phyloP scores from a whole-genome alignment of 2,888 invertebrate species.

The Drosophila mulleri region DNA sequence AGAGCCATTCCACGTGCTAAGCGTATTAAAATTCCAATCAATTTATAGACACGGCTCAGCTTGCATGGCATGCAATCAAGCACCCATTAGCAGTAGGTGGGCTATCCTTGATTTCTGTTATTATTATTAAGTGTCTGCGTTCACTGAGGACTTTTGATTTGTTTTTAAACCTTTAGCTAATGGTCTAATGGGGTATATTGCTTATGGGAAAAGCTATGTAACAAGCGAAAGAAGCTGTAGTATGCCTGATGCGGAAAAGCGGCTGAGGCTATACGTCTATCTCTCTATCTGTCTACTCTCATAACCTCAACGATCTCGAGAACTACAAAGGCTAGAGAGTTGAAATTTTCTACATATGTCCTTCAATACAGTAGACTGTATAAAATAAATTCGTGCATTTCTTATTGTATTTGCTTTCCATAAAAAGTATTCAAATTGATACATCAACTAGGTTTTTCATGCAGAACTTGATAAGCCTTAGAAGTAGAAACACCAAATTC shows the following conservation, averaged over 20 bases:
- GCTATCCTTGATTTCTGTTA: slow-evolving; percentile 3
- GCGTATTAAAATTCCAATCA: slow-evolving; percentile 47
- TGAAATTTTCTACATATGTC: background rate
- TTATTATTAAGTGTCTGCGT: background rate
- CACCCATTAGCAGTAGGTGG: background rate
- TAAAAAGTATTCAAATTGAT: background rate
- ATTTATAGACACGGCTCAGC: slow-evolving; percentile 30
- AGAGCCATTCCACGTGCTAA: slow-evolving; percentile 11
- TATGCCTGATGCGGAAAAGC: background rate
- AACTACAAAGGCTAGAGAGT: background rate
- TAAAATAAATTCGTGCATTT: background rate
- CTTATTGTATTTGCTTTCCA: too few relatives aligned
- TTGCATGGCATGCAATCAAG: slow-evolving; percentile 39
- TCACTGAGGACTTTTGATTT: background rate
- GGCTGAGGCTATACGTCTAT: background rate
- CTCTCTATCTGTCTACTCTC: background rate
- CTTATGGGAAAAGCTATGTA: too few relatives aligned
- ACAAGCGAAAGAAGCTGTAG: background rate
- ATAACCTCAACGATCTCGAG: background rate
- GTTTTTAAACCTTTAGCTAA: background rate
- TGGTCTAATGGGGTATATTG: background rate
- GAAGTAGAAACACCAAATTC: background rate
- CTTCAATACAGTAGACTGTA: background rate
- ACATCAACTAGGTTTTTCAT: background rate
- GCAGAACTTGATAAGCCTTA: background rate